Conservation (phyloP, 53 echinoderm and acorn worm species). For the Luidia sarsii region DNA sequence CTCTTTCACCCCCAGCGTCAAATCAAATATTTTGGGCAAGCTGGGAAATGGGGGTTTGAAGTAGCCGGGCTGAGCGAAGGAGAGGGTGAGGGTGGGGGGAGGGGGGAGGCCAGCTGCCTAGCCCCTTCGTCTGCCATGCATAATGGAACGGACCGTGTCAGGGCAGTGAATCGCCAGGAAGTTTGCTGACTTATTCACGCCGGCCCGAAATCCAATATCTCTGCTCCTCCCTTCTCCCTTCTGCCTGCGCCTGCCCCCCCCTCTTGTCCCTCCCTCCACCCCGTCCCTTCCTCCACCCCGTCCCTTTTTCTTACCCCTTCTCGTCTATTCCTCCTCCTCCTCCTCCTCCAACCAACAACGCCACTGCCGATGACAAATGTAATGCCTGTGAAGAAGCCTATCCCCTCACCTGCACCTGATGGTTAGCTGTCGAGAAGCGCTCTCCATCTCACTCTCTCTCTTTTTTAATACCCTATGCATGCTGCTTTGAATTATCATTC, state of each 20-base stretch:
- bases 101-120: slow-evolving; percentile 42
- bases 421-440: slow-evolving; percentile 13
- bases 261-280: not conserved
- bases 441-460: no score
- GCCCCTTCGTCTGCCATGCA: slow-evolving; percentile 46
- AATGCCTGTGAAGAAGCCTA: not conserved
- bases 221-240: not conserved
- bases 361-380: slow-evolving; percentile 61
- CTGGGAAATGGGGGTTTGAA: no score
- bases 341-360: no score
- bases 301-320: no score
- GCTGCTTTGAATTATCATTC: slow-evolving; percentile 36
- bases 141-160: slow-evolving; percentile 57
- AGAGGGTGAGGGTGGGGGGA: no score
- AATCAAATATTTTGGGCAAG: no score
- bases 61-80: no score
- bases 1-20: not conserved
- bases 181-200: slow-evolving; percentile 60
- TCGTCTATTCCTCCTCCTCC: no score
- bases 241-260: not conserved
- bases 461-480: slow-evolving; percentile 46
- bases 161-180: slow-evolving; percentile 54
- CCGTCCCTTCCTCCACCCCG: not conserved
- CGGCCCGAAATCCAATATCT: slow-evolving; percentile 59
- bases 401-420: slow-evolving; percentile 30